These are phyloP conservation scores for Eudemis profundana DNA, from an alignment of 2,888 invertebrate genomes.

Conservation along the genomic window DNA sequence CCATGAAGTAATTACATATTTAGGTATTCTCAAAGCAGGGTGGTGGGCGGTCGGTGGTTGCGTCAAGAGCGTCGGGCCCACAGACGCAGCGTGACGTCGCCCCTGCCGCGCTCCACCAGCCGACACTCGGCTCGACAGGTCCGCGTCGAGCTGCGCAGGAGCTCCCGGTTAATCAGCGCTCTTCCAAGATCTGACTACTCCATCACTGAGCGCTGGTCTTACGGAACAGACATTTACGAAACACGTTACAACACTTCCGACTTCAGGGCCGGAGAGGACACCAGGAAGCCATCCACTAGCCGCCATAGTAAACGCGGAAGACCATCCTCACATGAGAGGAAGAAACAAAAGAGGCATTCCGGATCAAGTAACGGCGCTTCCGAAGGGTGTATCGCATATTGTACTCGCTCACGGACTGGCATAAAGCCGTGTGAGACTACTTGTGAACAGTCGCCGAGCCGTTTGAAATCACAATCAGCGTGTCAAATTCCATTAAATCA, in stretches of 20 bases:
- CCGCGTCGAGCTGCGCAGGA: slow-evolving; percentile 72
- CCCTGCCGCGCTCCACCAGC: slow-evolving; percentile 71
- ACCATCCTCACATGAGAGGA: slow-evolving; percentile 78
- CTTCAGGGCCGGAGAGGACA: slow-evolving; percentile 72
- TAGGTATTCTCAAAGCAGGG: slow-evolving; percentile 86
- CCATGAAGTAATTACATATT: slow-evolving; percentile 49
- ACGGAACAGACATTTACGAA: slow-evolving; percentile 83
- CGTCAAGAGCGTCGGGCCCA: slow-evolving; percentile 74
- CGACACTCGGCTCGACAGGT: slow-evolving; percentile 65
- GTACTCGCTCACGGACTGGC: slow-evolving; percentile 82
- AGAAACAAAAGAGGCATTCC: slow-evolving; percentile 69
- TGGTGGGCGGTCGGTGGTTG: slow-evolving; percentile 85
- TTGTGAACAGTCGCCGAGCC: slow-evolving; percentile 68
- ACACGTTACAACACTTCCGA: slow-evolving; percentile 75
- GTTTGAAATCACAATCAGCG: slow-evolving; percentile 60
- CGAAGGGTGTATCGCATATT: slow-evolving; percentile 78
- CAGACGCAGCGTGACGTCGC: slow-evolving; percentile 75
- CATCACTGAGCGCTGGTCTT: slow-evolving; percentile 85
- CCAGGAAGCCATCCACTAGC: slow-evolving; percentile 59
- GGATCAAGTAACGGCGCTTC: slow-evolving; percentile 59
- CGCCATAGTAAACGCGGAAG: slow-evolving; percentile 67
- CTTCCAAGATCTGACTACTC: slow-evolving; percentile 82
- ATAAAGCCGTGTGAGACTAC: slow-evolving; percentile 76
- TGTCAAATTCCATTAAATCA: slow-evolving; percentile 59
- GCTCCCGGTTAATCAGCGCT: slow-evolving; percentile 81